Evolutionary conservation across 1,140 invertebrate species (phyloP), one percentile per base, ranked within the genome.

Genomic region (Bombus balteatus): DNA sequence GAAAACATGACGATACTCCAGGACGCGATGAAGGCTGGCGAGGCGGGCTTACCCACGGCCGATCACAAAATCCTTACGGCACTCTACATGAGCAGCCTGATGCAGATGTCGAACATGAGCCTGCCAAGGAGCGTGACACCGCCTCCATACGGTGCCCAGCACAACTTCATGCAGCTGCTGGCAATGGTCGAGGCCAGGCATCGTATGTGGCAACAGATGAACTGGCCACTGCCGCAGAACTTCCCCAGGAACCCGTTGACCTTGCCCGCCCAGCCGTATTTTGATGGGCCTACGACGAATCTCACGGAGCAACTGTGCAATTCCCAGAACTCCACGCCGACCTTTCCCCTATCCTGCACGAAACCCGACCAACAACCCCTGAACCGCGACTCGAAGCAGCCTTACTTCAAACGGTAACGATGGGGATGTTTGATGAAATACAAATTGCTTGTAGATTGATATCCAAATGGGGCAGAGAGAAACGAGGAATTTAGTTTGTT

Each of bases 21-120:
- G 66, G 93, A 95, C 75, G 89, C 93, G 25, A 89, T 93, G 53
- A 94, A 95, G 87, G 87, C 92, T 34, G 91, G 92, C 34, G 94
- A 95, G 81, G 93, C 95, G 32, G 94, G 94, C 41, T 91, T 96
- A 81, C 95, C 95, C 34, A 89, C 91, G 22, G 91, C 94, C 59
- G 96, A 96, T 91, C 96, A 96, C 81, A 96, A 96, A 89, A 95
- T 97, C 81, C 91, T 97, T 32, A 96, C 96, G 9, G 96, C 96
- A 4, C 94, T 96, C 90, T 96, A 97, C 91, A 96, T 96, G 96
- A 96, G 96, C 88, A 96, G 96, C 74, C 89, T 96, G 37, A 94
- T 96, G 92, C 93, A 95, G 83, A 94, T 95, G 93, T 94, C 93
- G 28, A 94, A 92, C 89, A 87, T 94, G 88, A 94, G 92, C 88